These are phyloP conservation scores for Dyspetes luteomarginatus DNA, from an alignment of 2,888 invertebrate species.

Conservation along the genomic window DNA sequence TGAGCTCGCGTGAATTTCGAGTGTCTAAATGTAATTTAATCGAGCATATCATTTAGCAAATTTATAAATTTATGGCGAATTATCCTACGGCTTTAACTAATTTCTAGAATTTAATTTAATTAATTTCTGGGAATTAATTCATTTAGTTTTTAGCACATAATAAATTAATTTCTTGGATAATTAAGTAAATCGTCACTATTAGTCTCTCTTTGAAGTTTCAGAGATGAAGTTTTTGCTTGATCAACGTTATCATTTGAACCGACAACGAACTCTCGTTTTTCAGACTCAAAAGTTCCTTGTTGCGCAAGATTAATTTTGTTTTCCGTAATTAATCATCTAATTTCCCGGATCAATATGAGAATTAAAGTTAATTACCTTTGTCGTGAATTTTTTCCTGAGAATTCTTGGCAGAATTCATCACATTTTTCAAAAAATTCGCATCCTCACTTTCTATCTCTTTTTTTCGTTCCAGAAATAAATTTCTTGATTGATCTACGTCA, in stretches of 20 bases:
- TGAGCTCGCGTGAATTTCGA: neutral
- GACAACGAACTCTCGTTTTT: no score
- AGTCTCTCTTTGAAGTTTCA: no score
- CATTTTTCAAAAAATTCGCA: neutral
- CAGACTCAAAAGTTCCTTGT: no score
- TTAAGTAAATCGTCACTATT: no score
- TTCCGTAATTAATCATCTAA: no score
- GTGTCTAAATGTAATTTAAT: constrained; percentile 19
- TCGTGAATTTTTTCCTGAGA: neutral
- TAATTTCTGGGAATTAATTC: neutral
- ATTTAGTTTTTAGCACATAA: neutral
- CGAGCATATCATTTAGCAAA: constrained; percentile 13
- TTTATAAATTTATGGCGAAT: neutral
- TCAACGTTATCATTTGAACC: no score
- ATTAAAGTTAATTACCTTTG: neutral
- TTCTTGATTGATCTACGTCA: neutral
- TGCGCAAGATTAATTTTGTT: no score
- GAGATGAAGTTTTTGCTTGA: no score
- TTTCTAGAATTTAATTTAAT: neutral
- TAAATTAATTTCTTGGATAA: no score
- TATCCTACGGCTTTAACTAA: neutral
- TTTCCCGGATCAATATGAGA: neutral
- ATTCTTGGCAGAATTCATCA: neutral
- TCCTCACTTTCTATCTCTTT: neutral
- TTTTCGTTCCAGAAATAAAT: neutral